A percentile compares a stretch with the other conserved stretches of the same genome.
These are phyloP conservation scores for Coccyzus lansbergi DNA, from an alignment of 2,797 vertebrate species.

Conservation along the genomic window DNA sequence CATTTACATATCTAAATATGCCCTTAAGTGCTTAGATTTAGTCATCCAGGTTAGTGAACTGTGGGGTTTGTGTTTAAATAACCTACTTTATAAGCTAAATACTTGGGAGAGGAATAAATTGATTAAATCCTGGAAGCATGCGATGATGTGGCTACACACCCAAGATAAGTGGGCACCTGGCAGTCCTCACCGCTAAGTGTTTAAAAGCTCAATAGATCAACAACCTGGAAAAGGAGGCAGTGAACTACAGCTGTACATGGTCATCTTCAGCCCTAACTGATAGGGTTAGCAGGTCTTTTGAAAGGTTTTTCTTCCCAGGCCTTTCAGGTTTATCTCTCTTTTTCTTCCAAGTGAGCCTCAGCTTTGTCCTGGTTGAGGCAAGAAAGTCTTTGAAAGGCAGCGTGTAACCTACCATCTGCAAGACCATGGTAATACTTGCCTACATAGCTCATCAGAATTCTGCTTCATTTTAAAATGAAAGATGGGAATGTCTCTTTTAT, in stretches of 20 bases:
- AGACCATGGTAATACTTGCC: background rate
- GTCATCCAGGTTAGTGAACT: background rate
- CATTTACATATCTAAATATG: background rate
- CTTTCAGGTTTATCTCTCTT: background rate
- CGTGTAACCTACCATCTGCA: background rate
- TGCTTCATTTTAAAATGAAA: background rate
- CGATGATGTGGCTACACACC: conserved; percentile 9
- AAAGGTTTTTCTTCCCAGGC: background rate
- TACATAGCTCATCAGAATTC: background rate
- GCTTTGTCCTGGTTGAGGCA: background rate
- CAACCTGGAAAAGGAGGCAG: background rate
- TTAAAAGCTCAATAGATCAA: background rate
- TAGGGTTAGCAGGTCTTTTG: background rate
- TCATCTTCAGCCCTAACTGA: background rate
- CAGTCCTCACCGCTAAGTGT: background rate
- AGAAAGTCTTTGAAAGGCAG: background rate
- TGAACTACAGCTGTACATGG: background rate
- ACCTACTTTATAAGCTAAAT: conserved; percentile 37
- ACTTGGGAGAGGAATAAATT: conserved; percentile 64
- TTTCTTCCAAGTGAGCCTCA: background rate
- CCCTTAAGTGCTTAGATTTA: background rate
- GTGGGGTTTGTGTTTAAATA: conserved; percentile 43
- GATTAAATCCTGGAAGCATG: conserved; percentile 68
- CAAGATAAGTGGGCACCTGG: background rate
- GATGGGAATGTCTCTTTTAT: background rate